Percentiles rank a stretch among this genome's conserved stretches.
phyloP scores from a whole-genome alignment of 2,888 invertebrate species.

The Azorinus chamasolen region DNA sequence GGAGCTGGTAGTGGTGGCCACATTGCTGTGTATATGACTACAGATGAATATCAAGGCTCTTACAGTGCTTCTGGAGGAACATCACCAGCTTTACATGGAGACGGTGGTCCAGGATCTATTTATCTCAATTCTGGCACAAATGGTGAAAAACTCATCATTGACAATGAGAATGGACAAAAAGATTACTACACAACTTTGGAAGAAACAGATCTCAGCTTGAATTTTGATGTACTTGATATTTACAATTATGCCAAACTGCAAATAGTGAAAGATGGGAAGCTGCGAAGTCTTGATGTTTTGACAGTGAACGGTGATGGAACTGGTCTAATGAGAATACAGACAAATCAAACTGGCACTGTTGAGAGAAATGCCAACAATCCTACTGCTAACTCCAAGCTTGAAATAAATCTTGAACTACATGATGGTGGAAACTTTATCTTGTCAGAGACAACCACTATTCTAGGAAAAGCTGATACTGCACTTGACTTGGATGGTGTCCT shows the following conservation, averaged over 20 bases:
- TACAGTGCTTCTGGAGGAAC: conserved; percentile 69
- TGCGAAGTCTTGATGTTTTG: conserved; percentile 65
- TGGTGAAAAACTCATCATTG: conserved; percentile 70
- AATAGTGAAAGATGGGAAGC: conserved; percentile 62
- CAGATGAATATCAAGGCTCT: conserved; percentile 61
- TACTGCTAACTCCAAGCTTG: conserved; percentile 70
- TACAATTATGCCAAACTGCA: conserved; percentile 76
- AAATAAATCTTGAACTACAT: conserved; percentile 76
- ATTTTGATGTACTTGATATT: conserved; percentile 70
- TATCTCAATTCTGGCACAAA: conserved; percentile 58
- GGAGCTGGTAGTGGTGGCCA: conserved; percentile 78
- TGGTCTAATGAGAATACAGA: conserved; percentile 72
- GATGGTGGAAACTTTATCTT: conserved; percentile 78
- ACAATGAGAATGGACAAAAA: conserved; percentile 74
- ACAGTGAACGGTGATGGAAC: conserved; percentile 78
- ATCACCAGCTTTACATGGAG: conserved; percentile 63
- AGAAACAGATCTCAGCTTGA: conserved; percentile 58
- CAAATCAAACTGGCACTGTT: conserved; percentile 72
- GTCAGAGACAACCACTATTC: conserved; percentile 74
- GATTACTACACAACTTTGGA: conserved; percentile 72
- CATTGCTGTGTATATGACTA: conserved; percentile 66
- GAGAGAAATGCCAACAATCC: conserved; percentile 62
- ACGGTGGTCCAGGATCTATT: conserved; percentile 77
- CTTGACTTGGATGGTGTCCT: conserved; percentile 76
- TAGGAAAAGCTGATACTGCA: conserved; percentile 72